Evolutionary conservation across 2,888 invertebrate species (phyloP).

Genomic region (Diabrotica balteata): DNA sequence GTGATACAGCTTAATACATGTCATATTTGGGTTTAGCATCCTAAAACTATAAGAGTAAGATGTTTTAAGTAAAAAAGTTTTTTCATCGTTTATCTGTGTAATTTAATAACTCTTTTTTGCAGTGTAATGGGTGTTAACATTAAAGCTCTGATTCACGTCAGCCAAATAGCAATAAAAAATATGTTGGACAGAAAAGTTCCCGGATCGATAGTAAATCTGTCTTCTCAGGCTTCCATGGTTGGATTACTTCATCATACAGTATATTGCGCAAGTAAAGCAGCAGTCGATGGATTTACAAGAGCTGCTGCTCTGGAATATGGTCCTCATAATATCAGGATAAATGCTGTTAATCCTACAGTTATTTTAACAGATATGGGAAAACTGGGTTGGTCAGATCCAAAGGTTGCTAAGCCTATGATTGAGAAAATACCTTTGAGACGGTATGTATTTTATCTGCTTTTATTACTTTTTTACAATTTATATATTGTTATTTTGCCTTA

Average conservation of each 20-base stretch:
- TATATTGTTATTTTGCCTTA: no score
- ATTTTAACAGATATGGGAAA: constrained; percentile 92
- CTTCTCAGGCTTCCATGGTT: constrained; percentile 82
- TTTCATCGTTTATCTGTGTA: no score
- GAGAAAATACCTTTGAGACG: constrained; percentile 84
- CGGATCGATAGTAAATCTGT: constrained; percentile 89
- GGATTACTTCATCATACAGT: constrained; percentile 79
- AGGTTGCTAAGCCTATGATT: constrained; percentile 74
- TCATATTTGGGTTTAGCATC: not conserved
- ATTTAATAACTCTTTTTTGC: constrained; percentile 46
- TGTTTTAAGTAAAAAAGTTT: not conserved
- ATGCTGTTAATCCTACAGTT: constrained; percentile 93
- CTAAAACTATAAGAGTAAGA: not conserved
- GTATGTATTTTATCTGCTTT: constrained; percentile 56
- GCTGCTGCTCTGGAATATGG: constrained; percentile 89
- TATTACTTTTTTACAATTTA: no score
- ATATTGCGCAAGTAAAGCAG: constrained; percentile 89
- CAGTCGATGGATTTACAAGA: constrained; percentile 83
- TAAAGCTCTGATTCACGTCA: constrained; percentile 84
- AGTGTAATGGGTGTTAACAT: constrained; percentile 81
- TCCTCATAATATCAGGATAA: constrained; percentile 81
- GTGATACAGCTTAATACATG: no score
- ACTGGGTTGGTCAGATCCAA: constrained; percentile 81
- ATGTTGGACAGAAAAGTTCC: constrained; percentile 74
- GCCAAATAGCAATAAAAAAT: constrained; percentile 79